Evolutionary conservation across 92 coral and sea anemone genomes (phyloP).

Genomic region (Zoanthus sociatus): DNA sequence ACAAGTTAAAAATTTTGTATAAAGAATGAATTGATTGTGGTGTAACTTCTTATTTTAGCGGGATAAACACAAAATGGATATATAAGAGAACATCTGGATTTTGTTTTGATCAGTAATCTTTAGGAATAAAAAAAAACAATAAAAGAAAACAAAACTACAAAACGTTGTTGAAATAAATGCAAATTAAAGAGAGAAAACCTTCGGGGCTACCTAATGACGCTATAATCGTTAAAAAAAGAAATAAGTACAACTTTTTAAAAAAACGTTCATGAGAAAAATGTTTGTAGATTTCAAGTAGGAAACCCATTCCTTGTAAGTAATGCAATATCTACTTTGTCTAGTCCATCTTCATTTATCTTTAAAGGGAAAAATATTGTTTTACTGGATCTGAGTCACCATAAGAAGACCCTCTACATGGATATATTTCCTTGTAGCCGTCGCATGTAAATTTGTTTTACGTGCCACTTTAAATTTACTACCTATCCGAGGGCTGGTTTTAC

Average conservation of each 20-base stretch:
- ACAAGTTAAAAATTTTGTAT: no score
- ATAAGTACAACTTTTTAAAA: neutral
- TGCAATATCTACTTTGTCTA: neutral
- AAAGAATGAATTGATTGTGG: no score
- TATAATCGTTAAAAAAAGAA: neutral
- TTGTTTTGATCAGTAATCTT: no score
- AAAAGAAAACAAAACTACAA: no score
- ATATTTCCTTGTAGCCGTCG: neutral
- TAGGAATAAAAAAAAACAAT: no score
- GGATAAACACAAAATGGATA: no score
- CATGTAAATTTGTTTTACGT: neutral
- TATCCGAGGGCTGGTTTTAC: no score
- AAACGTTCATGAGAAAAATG: neutral
- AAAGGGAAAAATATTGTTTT: neutral
- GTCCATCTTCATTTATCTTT: neutral
- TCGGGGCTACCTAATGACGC: neutral
- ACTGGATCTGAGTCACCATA: neutral
- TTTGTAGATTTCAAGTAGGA: neutral
- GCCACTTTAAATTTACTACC: no score
- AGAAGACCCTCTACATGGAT: neutral
- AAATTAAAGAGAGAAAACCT: no score
- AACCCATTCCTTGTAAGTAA: neutral
- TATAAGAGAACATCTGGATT: no score
- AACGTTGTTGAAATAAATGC: no score
- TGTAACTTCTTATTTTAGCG: no score